phyloP scores from a whole-genome alignment of 2,113 vertebrate species.

The Machaerirhynchus nigripectus region DNA sequence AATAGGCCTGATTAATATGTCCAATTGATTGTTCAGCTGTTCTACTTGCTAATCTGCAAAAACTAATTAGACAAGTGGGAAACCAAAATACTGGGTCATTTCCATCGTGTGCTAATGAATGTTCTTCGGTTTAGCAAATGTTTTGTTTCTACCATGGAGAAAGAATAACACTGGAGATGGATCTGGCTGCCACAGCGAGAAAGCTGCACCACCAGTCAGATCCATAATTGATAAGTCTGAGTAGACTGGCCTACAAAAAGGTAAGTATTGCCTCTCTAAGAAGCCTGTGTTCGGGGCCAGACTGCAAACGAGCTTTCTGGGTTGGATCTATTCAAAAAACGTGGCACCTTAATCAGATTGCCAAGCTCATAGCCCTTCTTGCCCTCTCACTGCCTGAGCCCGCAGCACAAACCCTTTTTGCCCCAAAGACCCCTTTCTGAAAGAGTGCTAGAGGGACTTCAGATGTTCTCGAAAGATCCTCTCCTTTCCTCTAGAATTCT shows the following conservation, averaged over 20 bases:
- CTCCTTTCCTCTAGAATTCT: not conserved
- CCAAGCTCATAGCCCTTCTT: not conserved
- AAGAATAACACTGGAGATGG: not conserved
- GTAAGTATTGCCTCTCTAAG: accelerated
- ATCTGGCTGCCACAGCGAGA: not conserved
- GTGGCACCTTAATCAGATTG: not conserved
- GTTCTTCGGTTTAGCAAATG: conserved; percentile 50
- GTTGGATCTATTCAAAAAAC: not conserved
- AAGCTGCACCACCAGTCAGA: not conserved
- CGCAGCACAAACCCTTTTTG: not conserved
- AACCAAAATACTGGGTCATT: conserved; percentile 67
- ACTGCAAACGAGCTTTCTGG: not conserved
- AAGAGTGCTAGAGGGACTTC: not conserved
- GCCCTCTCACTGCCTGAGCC: not conserved
- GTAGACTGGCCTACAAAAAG: not conserved
- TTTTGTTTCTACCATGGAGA: conserved; percentile 40
- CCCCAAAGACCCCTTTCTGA: not conserved
- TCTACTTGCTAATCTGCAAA: conserved; percentile 54
- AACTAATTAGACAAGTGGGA: conserved; percentile 70
- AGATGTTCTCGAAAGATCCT: not conserved
- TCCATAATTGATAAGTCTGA: not conserved
- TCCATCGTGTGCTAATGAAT: conserved; percentile 55
- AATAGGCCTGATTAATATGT: conserved; percentile 68
- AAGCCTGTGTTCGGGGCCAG: not conserved
- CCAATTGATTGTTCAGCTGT: conserved; percentile 65